Percentiles rank a stretch among this genome's conserved stretches.
These are phyloP conservation scores for Drosophila mulleri DNA, from an alignment of 2,888 invertebrate genomes.

Conservation along the genomic window DNA sequence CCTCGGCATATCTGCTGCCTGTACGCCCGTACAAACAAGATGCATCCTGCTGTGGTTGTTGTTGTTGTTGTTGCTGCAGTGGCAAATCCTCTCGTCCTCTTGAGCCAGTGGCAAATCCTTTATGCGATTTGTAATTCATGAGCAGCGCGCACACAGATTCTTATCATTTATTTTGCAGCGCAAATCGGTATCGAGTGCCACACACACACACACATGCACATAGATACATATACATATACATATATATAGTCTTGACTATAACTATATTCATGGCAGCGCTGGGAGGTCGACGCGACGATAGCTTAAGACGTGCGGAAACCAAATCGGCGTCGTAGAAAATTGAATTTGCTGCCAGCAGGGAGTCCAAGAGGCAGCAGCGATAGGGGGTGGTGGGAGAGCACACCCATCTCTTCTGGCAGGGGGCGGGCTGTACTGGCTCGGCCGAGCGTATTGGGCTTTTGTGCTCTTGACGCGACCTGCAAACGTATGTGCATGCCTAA, in stretches of 20 bases:
- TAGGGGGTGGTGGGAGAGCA: background rate
- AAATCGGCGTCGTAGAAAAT: constrained; percentile 79
- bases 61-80: constrained; percentile 5
- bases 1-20: background rate
- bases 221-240: background rate
- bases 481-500: constrained; percentile 77
- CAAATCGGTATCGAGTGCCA: constrained; percentile 65
- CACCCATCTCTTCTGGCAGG: background rate
- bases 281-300: constrained; percentile 31
- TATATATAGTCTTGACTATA: constrained; percentile 50
- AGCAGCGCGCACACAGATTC: constrained; percentile 76
- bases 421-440: constrained; percentile 2
- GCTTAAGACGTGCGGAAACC: constrained; percentile 79
- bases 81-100: constrained; percentile 27
- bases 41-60: constrained; percentile 12
- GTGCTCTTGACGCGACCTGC: constrained; percentile 30
- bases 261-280: constrained; percentile 69
- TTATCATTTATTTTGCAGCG: constrained; percentile 78
- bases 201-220: constrained; percentile 12
- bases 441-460: constrained; percentile 13
- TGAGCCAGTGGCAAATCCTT: constrained; percentile 75
- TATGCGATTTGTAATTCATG: constrained; percentile 81
- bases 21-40: constrained; percentile 1
- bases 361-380: constrained; percentile 1
- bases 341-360: constrained; percentile 65